Conservation (phyloP, 2,113 vertebrate genomes). For the Gobio gobio region DNA sequence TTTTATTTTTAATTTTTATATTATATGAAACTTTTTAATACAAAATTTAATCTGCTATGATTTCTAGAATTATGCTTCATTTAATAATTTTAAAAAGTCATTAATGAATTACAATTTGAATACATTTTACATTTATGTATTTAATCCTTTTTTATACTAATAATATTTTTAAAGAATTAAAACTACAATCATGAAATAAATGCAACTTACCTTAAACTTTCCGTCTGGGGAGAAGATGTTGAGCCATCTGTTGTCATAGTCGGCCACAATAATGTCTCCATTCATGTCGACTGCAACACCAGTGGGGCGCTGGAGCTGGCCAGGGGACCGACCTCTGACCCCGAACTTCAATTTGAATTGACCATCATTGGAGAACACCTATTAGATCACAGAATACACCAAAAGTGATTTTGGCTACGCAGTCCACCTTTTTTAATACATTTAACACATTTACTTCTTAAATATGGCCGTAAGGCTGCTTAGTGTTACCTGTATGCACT, state of each 20-base stretch:
- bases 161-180: background rate
- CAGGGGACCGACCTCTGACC: conserved; percentile 91
- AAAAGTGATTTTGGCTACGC: background rate
- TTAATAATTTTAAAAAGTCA: background rate
- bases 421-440: background rate
- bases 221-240: conserved; percentile 95
- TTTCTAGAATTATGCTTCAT: background rate
- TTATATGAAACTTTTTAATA: background rate
- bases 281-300: conserved; percentile 92
- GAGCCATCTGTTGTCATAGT: conserved; percentile 98
- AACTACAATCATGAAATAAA: background rate
- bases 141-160: background rate
- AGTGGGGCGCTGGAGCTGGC: conserved; percentile 94
- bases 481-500: conserved; percentile 84
- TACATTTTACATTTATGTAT: background rate
- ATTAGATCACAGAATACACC: background rate
- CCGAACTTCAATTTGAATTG: conserved; percentile 95
- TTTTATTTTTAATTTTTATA: background rate
- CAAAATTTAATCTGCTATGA: background rate
- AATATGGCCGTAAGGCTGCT: background rate
- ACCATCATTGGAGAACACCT: conserved; percentile 96
- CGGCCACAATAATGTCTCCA: conserved; percentile 94
- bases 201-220: conserved; percentile 90
- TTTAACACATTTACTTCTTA: background rate
- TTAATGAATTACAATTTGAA: background rate